A percentile compares a stretch with the other conserved stretches of the same genome.
phyloP scores from a whole-genome alignment of 2,888 invertebrate species.

The Acrobasis consociella region DNA sequence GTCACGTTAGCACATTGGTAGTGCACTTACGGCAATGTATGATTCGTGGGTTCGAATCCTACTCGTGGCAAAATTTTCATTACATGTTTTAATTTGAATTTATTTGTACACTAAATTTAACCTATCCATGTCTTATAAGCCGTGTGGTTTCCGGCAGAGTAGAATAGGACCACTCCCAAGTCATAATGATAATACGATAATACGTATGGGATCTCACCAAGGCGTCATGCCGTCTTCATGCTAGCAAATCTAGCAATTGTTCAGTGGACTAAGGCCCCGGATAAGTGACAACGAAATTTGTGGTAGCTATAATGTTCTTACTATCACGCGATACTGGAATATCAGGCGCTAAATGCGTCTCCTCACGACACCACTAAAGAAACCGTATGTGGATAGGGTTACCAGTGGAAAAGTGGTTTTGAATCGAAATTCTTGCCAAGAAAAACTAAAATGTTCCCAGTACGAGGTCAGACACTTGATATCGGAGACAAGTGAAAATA shows the following conservation, averaged over 20 bases:
- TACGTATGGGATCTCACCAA: too few species aligned
- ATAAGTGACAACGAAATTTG: constrained; percentile 70
- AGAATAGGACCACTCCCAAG: too few species aligned
- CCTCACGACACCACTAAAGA: constrained; percentile 53
- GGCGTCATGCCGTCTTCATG: background rate
- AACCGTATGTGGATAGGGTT: constrained; percentile 21
- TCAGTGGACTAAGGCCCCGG: background rate
- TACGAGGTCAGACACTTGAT: background rate
- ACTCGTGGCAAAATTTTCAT: too few species aligned
- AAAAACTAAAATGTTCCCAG: background rate
- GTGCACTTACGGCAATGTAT: too few species aligned
- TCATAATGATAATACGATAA: too few species aligned
- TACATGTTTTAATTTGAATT: too few species aligned
- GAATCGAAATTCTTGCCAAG: too few species aligned
- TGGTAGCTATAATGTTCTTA: constrained; percentile 64
- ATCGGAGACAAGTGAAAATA: background rate
- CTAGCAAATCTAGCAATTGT: background rate
- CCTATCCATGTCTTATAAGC: too few species aligned
- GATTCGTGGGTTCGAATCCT: too few species aligned
- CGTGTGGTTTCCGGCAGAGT: too few species aligned
- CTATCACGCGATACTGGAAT: constrained; percentile 65
- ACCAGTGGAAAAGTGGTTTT: background rate
- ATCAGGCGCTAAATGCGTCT: constrained; percentile 62
- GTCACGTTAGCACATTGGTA: too few species aligned
- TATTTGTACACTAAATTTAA: too few species aligned